Conservation (phyloP, 2,113 vertebrate genomes). For the Lates calcarifer region DNA sequence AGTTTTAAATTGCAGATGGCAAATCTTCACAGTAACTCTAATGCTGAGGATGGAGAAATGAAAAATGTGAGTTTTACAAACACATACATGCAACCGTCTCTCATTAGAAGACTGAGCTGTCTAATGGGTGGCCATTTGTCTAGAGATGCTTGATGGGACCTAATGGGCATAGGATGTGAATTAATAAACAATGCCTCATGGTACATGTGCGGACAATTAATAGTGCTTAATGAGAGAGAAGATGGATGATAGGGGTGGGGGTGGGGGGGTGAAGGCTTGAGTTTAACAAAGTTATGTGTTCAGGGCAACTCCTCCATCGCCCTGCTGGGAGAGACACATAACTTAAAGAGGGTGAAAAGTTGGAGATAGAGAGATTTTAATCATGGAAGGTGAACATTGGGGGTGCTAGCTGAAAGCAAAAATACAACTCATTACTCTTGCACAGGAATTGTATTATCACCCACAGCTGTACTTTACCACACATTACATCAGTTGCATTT, state of each 20-base stretch:
- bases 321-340: slow-evolving; percentile 30
- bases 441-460: slow-evolving; percentile 21
- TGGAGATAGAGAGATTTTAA: slow-evolving; percentile 52
- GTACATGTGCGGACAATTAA: slow-evolving; percentile 79
- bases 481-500: no score
- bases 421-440: slow-evolving; percentile 33
- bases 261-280: slow-evolving; percentile 20
- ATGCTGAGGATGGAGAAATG: slow-evolving; percentile 1
- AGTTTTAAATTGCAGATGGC: slow-evolving; percentile 2
- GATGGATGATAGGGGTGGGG: slow-evolving; percentile 60
- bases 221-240: slow-evolving; percentile 73
- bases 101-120: slow-evolving; percentile 63
- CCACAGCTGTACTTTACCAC: slow-evolving; percentile 18
- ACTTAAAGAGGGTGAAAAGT: slow-evolving; percentile 35
- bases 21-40: slow-evolving; percentile 20
- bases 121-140: slow-evolving; percentile 76
- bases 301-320: slow-evolving; percentile 15
- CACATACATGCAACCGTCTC: slow-evolving; percentile 19
- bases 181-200: slow-evolving; percentile 77
- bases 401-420: slow-evolving; percentile 26
- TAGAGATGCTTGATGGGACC: slow-evolving; percentile 64
- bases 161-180: slow-evolving; percentile 79
- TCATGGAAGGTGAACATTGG: slow-evolving; percentile 27
- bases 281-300: slow-evolving; percentile 60
- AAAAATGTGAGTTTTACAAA: slow-evolving; percentile 22